phyloP scores from a whole-genome alignment of 2,113 vertebrate species.

The Tauraco erythrolophus region DNA sequence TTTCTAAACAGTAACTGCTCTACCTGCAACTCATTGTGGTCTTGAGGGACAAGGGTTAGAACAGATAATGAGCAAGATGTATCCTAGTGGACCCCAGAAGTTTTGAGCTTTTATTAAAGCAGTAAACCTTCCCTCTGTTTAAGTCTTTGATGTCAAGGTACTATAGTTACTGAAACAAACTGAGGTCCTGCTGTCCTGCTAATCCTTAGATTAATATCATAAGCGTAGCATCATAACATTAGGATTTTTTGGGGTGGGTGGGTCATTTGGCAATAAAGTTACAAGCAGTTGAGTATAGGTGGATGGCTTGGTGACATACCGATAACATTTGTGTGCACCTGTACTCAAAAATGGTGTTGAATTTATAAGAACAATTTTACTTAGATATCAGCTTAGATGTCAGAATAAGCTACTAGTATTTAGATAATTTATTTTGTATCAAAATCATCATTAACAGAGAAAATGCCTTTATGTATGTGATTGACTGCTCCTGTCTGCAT shows the following conservation, averaged over 20 bases:
- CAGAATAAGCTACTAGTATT: not conserved
- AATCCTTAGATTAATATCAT: not conserved
- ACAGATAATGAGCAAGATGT: not conserved
- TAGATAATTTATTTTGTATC: not conserved
- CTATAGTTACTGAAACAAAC: not conserved
- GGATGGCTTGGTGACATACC: accelerated
- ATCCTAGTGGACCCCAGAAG: not conserved
- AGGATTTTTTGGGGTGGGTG: accelerated
- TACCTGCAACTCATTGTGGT: not conserved
- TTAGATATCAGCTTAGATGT: not conserved
- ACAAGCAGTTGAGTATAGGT: not conserved
- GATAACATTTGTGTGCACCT: not conserved
- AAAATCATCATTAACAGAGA: not conserved
- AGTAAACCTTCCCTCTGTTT: not conserved
- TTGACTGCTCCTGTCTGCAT: not conserved
- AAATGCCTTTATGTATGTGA: accelerated
- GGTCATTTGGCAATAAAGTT: not conserved
- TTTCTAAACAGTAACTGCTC: not conserved
- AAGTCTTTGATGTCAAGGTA: not conserved
- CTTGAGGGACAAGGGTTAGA: not conserved
- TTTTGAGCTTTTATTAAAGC: not conserved
- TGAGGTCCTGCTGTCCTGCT: not conserved
- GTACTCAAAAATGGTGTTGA: not conserved
- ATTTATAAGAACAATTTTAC: not conserved
- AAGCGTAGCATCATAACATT: not conserved